Conservation (phyloP, 2,113 vertebrate species). For the Blennius ocellaris region DNA sequence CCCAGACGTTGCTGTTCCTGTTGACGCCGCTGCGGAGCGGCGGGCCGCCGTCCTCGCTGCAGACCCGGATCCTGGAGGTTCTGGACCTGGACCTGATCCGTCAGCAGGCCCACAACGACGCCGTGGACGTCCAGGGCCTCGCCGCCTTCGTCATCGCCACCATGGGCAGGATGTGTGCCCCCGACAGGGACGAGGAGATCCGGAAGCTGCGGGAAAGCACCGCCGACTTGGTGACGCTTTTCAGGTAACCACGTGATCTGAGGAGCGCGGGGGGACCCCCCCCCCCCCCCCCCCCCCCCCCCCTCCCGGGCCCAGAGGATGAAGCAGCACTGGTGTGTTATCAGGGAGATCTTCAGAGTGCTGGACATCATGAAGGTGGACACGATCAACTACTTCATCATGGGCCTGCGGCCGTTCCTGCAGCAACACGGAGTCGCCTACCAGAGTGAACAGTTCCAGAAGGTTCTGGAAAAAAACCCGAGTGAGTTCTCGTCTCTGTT, state of each 20-base stretch:
- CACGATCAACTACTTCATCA: constrained; percentile 88
- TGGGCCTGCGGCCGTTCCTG: constrained; percentile 86
- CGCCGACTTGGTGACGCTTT: constrained; percentile 81
- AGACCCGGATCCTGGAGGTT: constrained; percentile 93
- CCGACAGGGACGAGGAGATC: constrained; percentile 88
- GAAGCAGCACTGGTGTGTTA: not conserved
- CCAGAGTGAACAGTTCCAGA: constrained; percentile 92
- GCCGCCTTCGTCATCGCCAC: constrained; percentile 90
- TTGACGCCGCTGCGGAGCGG: constrained; percentile 91
- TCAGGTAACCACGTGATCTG: constrained; percentile 55
- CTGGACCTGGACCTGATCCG: constrained; percentile 92
- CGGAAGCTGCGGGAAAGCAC: constrained; percentile 86
- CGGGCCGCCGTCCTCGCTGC: constrained; percentile 83
- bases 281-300: too few species aligned
- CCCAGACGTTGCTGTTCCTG: constrained; percentile 91
- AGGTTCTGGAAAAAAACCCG: constrained; percentile 91
- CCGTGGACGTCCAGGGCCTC: constrained; percentile 91
- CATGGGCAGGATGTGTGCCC: constrained; percentile 94
- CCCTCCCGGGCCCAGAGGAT: not conserved
- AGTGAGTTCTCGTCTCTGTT: constrained; percentile 80
- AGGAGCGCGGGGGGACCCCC: not conserved
- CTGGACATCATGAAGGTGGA: constrained; percentile 95
- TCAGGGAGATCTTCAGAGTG: constrained; percentile 92
- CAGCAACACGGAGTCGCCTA: constrained; percentile 90
- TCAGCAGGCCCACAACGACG: constrained; percentile 91